phyloP scores from a whole-genome alignment of 2,888 invertebrate genomes.

The Colletes collaris region DNA sequence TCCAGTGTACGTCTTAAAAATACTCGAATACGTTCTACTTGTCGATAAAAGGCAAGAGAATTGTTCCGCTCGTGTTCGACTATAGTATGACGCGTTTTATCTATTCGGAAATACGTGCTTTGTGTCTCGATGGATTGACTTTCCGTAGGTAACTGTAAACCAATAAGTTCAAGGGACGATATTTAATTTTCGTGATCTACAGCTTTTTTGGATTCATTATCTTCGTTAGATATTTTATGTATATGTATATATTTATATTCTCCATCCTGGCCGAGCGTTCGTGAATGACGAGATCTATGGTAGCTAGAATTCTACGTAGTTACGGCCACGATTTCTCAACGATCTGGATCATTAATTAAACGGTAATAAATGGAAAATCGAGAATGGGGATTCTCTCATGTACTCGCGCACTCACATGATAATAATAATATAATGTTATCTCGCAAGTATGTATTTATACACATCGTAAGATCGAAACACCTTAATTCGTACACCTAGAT shows the following conservation, averaged over 20 bases:
- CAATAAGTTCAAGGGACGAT: conserved; percentile 55
- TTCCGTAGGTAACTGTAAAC: conserved; percentile 68
- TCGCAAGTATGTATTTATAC: conserved; percentile 68
- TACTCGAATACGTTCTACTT: conserved; percentile 70
- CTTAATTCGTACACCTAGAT: conserved; percentile 69
- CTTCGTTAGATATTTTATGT: conserved; percentile 29
- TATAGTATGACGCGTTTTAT: conserved; percentile 66
- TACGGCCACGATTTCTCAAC: conserved; percentile 63
- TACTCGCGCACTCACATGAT: conserved; percentile 61
- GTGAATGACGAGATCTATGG: conserved; percentile 63
- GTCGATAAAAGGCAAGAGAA: conserved; percentile 73
- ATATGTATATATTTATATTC: conserved; percentile 30
- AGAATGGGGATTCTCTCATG: conserved; percentile 63
- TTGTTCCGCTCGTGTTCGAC: conserved; percentile 71
- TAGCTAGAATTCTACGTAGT: conserved; percentile 63
- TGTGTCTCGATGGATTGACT: conserved; percentile 70
- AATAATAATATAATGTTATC: conserved; percentile 64
- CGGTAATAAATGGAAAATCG: conserved; percentile 75
- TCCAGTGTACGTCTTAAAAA: conserved; percentile 69
- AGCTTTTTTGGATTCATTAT: conserved; percentile 28
- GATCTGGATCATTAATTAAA: conserved; percentile 67
- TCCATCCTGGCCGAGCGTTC: conserved; percentile 43
- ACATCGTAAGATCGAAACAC: conserved; percentile 70
- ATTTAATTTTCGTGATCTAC: conserved; percentile 50
- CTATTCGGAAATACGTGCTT: conserved; percentile 62